Base-by-base conservation (phyloP, 2,113 vertebrate species). In the Hystrix brachyura region DNA sequence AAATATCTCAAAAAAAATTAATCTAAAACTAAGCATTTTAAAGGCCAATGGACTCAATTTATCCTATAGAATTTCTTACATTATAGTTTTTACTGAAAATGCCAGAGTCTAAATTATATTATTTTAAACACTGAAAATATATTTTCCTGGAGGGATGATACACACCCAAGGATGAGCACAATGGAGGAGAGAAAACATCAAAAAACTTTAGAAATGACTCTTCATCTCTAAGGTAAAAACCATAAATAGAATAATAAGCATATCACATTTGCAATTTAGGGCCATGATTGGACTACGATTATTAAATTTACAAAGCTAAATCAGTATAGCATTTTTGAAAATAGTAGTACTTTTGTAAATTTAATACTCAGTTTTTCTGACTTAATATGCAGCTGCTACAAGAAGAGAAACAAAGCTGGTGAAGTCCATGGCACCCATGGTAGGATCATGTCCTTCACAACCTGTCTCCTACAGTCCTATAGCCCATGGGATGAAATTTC, bases 361-460 rank as follows among this genome's bases (percentile, higher is more conserved):
- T 38, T 53, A 74, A 59, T 51, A 65, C 78, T 91, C 3, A 23
- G 0, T 57, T 62, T 87, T 95, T 8, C n/a, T 76, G 19, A 48
- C 78, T 74, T 74, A 10, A 34, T 74, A 62, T 0, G 32, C 55
- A 38, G 10, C 3, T 46, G 5, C 25, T 55, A 27, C 4, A 80
- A 14, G 8, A 90, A 90, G 48, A 84, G 71, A 96, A 19, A 48
- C 17, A 86, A 83, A 87, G 23, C 19, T 78, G 59, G 60, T 25
- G 0, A 65, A 34, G 3, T 21, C 1, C 48, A 51, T 0, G 12
- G 12, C 1, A 34, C 10, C 1, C 8, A 18, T 51, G 21, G 69
- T 19, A 29, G 23, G 14, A 13, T 38, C 48, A 71, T 59, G 29
- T 86, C 59, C 8, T 46, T 76, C 94, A 12, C 18, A 32, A 51